Evolutionary conservation across 2,888 invertebrate species (phyloP).

Genomic region (Parnassius glacialis): DNA sequence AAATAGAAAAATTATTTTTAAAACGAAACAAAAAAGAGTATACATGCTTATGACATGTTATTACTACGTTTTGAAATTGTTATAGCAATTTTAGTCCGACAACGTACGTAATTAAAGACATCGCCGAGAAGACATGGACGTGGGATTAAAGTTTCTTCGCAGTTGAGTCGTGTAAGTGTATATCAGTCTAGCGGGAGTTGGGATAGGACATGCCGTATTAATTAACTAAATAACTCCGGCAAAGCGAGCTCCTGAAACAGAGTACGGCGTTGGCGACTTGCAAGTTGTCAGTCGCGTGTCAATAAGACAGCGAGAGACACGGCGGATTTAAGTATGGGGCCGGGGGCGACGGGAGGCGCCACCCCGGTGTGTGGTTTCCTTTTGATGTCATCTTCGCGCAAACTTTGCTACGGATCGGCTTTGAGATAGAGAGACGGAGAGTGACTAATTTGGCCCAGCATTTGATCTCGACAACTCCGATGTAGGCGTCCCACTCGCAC

Average conservation of each 20-base stretch:
- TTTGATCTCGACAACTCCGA: constrained; percentile 78
- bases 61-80: constrained; percentile 10
- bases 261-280: constrained; percentile 66
- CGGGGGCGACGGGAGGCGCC: constrained; percentile 59
- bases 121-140: constrained; percentile 38
- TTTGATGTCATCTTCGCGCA: constrained; percentile 82
- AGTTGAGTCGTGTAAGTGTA: constrained; percentile 61
- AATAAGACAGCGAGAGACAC: constrained; percentile 77
- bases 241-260: constrained; percentile 67
- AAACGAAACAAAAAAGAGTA: background rate
- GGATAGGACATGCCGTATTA: constrained; percentile 79
- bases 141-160: constrained; percentile 68
- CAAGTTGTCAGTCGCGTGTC: constrained; percentile 78
- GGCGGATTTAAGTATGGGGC: constrained; percentile 75
- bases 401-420: constrained; percentile 82
- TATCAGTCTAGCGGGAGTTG: constrained; percentile 68
- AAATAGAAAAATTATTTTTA: background rate
- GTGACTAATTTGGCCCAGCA: constrained; percentile 82
- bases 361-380: constrained; percentile 81
- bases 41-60: background rate
- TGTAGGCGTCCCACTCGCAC: constrained; percentile 71
- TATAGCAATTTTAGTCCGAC: constrained; percentile 39
- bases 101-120: constrained; percentile 64
- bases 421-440: constrained; percentile 82
- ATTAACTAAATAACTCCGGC: constrained; percentile 79